Base-by-base conservation (phyloP, 1,140 invertebrate genomes). In the Nomia melanderi region DNA sequence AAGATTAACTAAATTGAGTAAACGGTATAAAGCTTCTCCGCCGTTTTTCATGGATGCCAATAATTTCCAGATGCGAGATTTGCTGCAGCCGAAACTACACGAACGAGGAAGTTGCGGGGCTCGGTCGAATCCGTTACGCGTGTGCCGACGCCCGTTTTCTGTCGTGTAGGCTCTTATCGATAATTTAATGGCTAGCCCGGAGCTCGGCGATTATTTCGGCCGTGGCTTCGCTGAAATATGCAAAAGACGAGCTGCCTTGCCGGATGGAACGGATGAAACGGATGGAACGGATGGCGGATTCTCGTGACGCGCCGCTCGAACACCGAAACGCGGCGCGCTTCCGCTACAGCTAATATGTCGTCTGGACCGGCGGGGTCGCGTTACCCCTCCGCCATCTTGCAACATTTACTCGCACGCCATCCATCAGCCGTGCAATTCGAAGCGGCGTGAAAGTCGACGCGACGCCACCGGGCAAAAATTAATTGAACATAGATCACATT, bases 101-200 rank as follows among this genome's bases (percentile, higher is more conserved):
- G 25, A 41, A 27, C 27, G 29, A 76, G 56, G 41, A n/a, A n/a
- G n/a, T n/a, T n/a, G n/a, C n/a, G n/a, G n/a, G n/a, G 53, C 62
- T 66, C 8, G 53, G 9, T 8, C 29, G 39, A 66, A 74, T 12
- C 65, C 29, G 27, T 12, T 39, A 25, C 29, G 14, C 56, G 31
- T 75, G n/a, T 67, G 41, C 41, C 20, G 25, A 25, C 39, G 25
- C n/a, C 27, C 41, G 39, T 9, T 23, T 44, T 50, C 67, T 41
- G 14, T n/a, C 56, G 23, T 25, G 1, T 41, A 63, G 69, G 47
- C 36, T 72, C 69, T 50, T 72, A 72, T 78, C 53, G 62, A 66
- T 74, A 78, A 78, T 78, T 78, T 73, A 73, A 78, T 78, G 44
- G n/a, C 36, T n/a, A 14, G 29, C 12, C 6, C 23, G 20, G 20